A percentile compares a stretch with the other conserved stretches of the same genome.
These are phyloP conservation scores for Leuciscus idus DNA, from an alignment of 2,113 vertebrate genomes.

Conservation along the genomic window DNA sequence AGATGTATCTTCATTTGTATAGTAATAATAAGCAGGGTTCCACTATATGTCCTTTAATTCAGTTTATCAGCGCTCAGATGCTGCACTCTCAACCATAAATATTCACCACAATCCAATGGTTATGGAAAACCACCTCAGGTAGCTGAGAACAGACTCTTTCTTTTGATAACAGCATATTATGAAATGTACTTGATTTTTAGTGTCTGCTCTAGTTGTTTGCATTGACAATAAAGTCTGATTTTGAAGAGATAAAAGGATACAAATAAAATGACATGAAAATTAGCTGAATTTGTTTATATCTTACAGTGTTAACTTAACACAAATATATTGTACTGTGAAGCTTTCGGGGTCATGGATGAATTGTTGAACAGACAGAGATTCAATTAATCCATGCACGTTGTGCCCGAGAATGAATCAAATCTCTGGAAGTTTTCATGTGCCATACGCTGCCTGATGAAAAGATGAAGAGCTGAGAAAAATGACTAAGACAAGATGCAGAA, in stretches of 20 bases:
- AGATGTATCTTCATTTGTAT: neutral
- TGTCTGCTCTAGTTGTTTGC: neutral
- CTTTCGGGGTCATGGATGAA: neutral
- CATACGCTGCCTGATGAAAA: slow-evolving; percentile 7
- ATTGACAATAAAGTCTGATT: neutral
- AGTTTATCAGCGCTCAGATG: neutral
- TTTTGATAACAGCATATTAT: neutral
- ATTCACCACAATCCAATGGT: neutral
- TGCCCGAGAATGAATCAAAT: neutral
- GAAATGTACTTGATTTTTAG: neutral
- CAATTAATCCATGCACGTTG: neutral
- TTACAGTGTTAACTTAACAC: neutral
- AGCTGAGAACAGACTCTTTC: neutral
- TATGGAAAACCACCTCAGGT: neutral
- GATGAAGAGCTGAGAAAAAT: neutral
- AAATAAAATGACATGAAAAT: neutral
- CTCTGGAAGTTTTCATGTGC: neutral
- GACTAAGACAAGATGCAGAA: neutral
- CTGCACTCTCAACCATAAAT: neutral
- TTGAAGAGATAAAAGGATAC: neutral
- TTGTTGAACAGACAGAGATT: neutral
- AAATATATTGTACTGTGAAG: neutral
- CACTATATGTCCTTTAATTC: neutral
- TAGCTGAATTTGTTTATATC: neutral
- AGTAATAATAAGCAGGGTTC: neutral